Conservation (phyloP, 1,140 invertebrate species). For the Asbolus verrucosus region DNA sequence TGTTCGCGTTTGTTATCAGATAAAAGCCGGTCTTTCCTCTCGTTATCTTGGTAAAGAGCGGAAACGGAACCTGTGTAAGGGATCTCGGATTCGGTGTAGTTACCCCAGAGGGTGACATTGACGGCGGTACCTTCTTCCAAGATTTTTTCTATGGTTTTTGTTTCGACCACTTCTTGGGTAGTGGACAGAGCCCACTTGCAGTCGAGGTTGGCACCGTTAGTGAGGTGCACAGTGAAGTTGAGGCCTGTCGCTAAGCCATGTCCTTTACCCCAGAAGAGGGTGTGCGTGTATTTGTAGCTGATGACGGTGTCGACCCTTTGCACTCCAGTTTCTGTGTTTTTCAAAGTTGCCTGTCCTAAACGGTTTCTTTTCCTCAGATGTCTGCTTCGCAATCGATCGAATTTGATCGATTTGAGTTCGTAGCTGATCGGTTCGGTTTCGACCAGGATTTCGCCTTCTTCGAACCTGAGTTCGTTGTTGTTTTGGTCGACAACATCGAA, state of each 20-base stretch:
- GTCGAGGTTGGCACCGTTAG: slow-evolving; percentile 70
- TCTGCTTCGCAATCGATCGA: slow-evolving; percentile 71
- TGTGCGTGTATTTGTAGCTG: slow-evolving; percentile 76
- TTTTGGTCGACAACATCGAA: slow-evolving; percentile 76
- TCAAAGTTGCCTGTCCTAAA: slow-evolving; percentile 73
- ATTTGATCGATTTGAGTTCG: slow-evolving; percentile 75
- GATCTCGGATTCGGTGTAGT: slow-evolving; percentile 77
- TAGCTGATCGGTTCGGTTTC: slow-evolving; percentile 83
- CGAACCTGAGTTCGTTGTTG: slow-evolving; percentile 69
- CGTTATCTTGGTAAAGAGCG: slow-evolving; percentile 76
- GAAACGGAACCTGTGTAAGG: slow-evolving; percentile 79
- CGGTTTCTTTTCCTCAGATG: slow-evolving; percentile 68
- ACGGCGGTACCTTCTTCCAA: slow-evolving; percentile 81
- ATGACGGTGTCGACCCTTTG: slow-evolving; percentile 77
- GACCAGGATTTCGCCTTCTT: slow-evolving; percentile 79
- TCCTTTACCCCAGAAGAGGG: slow-evolving; percentile 81
- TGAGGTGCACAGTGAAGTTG: slow-evolving; percentile 75
- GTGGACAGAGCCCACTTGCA: slow-evolving; percentile 79
- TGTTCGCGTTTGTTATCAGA: slow-evolving; percentile 73
- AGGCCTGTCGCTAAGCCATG: slow-evolving; percentile 80
- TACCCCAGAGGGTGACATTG: slow-evolving; percentile 80
- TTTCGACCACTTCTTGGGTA: slow-evolving; percentile 70
- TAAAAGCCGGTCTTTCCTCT: slow-evolving; percentile 66
- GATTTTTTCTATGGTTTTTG: slow-evolving; percentile 71
- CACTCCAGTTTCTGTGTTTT: slow-evolving; percentile 69